Conservation (phyloP, 2,113 vertebrate genomes). For the Seriola rivoliana region DNA sequence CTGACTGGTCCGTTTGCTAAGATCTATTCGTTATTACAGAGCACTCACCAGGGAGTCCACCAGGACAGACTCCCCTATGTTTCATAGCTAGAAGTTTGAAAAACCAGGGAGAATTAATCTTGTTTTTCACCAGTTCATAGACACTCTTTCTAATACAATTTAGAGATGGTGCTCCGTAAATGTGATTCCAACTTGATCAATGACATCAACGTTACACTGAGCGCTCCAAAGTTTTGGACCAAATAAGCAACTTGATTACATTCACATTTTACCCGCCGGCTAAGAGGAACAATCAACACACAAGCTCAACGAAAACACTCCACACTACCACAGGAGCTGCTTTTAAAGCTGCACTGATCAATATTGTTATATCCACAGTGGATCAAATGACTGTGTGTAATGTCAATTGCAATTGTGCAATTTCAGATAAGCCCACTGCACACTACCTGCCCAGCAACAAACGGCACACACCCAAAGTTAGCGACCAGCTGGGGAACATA, state of each 20-base stretch:
- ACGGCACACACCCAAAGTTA: no score
- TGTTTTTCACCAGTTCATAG: not conserved
- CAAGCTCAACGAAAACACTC: not conserved
- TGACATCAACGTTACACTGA: not conserved
- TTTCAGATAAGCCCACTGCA: no score
- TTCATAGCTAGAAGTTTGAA: not conserved
- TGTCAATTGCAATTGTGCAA: not conserved
- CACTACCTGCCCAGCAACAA: no score
- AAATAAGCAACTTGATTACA: not conserved
- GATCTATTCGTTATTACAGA: slow-evolving; percentile 1
- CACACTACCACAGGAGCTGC: not conserved
- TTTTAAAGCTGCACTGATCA: not conserved
- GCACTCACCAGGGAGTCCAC: not conserved
- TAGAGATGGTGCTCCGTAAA: not conserved
- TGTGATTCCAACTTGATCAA: not conserved
- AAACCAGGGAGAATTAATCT: not conserved
- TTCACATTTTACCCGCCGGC: not conserved
- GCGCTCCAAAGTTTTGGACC: not conserved
- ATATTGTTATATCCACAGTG: not conserved
- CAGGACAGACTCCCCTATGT: not conserved
- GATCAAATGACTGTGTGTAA: not conserved
- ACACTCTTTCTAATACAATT: not conserved
- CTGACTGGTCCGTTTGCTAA: not conserved
- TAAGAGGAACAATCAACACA: not conserved
- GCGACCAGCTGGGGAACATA: no score